Conservation (phyloP, 1,140 invertebrate genomes). For the Brachionus rubens region DNA sequence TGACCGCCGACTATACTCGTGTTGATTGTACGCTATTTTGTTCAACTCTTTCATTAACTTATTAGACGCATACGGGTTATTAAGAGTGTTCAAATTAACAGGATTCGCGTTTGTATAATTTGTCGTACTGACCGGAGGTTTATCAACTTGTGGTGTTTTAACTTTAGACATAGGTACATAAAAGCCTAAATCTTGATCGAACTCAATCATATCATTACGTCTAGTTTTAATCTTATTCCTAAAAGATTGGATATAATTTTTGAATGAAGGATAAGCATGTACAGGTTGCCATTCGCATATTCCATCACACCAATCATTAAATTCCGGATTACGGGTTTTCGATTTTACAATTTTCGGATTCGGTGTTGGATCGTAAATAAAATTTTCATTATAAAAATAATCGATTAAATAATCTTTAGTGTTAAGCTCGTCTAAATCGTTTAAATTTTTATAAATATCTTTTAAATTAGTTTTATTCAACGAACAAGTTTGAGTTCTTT, state of each 20-base stretch:
- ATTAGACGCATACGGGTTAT: constrained; percentile 9
- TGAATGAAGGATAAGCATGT: constrained; percentile 30
- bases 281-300: not conserved
- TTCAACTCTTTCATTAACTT: constrained; percentile 27
- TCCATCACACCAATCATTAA: constrained; percentile 12
- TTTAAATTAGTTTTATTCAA: not conserved
- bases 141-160: not conserved
- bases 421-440: not conserved
- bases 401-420: not conserved
- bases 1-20: not conserved
- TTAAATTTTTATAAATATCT: not conserved
- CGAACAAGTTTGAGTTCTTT: not conserved
- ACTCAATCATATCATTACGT: constrained; percentile 20
- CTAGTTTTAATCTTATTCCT: not conserved
- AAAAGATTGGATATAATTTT: constrained; percentile 1
- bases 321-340: not conserved
- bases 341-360: not conserved
- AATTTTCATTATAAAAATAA: constrained; percentile 18
- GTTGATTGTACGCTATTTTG: constrained; percentile 3
- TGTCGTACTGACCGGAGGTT: not conserved
- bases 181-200: constrained; percentile 16
- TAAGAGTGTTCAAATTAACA: constrained; percentile 20
- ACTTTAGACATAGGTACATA: constrained; percentile 19
- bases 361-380: not conserved
- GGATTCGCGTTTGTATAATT: constrained; percentile 1